These are phyloP conservation scores for Proales similis DNA, from an alignment of 1,140 invertebrate genomes.

Conservation along the genomic window DNA sequence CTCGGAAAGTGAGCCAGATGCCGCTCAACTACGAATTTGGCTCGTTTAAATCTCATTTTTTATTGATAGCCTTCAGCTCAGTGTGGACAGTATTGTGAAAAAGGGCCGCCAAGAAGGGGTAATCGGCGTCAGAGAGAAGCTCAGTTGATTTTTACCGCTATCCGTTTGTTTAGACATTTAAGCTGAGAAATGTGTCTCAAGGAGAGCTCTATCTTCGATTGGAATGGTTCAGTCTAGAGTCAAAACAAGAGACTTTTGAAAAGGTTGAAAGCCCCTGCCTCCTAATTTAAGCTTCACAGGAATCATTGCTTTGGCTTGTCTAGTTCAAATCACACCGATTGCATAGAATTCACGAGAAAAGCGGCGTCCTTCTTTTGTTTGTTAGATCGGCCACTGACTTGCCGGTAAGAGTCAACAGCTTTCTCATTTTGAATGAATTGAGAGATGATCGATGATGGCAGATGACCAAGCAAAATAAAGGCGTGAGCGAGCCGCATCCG, in stretches of 20 bases:
- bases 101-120: constrained; percentile 39
- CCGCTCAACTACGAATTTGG: not conserved
- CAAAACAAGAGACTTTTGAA: constrained; percentile 54
- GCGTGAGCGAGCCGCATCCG: constrained; percentile 49
- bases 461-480: constrained; percentile 39
- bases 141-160: constrained; percentile 1
- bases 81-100: constrained; percentile 5
- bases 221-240: constrained; percentile 73
- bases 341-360: too few species aligned
- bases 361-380: too few species aligned
- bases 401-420: constrained; percentile 62
- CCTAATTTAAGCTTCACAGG: not conserved
- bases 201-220: constrained; percentile 79
- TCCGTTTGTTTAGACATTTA: constrained; percentile 68
- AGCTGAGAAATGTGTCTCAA: constrained; percentile 83
- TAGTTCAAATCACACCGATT: too few species aligned
- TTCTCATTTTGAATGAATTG: constrained; percentile 27
- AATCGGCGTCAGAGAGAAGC: constrained; percentile 40
- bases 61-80: not conserved
- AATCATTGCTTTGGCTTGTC: too few species aligned
- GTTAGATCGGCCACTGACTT: constrained; percentile 81
- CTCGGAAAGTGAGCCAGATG: not conserved
- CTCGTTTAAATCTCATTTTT: not conserved
- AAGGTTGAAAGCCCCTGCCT: not conserved
- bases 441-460: constrained; percentile 1